Base-by-base conservation (phyloP, 2,113 vertebrate genomes). In the Lanius ludovicianus region DNA sequence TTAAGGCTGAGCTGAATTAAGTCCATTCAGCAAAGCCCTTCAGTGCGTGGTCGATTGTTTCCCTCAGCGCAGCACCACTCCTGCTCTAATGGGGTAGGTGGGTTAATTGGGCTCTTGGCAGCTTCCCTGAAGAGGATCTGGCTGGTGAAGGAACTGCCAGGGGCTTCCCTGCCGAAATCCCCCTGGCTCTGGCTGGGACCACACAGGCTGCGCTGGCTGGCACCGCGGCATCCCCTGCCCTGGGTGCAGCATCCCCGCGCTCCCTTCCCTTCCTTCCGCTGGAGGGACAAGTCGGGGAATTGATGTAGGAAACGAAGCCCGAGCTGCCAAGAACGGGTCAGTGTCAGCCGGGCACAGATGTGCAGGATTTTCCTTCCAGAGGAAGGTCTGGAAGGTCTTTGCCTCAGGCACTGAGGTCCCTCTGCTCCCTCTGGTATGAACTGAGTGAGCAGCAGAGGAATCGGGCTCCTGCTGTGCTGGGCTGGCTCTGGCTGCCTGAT, bases 171-270 rank as follows among this genome's bases (percentile, higher is more conserved):
- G 2, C n/a, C 0, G 3, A 77, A 78, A 78, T 62, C 16, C 17
- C 64, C 47, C 10, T 12, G 19, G 52, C 47, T 62, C 0, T 1
- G 42, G 23, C 60, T n/a, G 76, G 39, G 60, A 67, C 50, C 39
- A 30, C 4, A 2, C 60, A 33, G 18, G 52, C 27, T 68, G 49
- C 0, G 0, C n/a, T 24, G 33, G 35, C 56, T 46, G 81, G 47
- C 57, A 42, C 20, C 0, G 0, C 27, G 3, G 41, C 70, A 69
- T 77, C 30, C 20, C 44, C 50, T 35, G 53, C 28, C 15, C 23
- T 1, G 31, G 14, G 22, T 1, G 7, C 10, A 57, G 56, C 67
- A 53, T 71, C 63, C 27, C 56, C 0, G 1, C 0, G 0, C 22
- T 70, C 11, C 28, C 62, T 20, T 8, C 50, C 11, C 0, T 9